Percentiles rank a stretch among this genome's conserved stretches.
Evolutionary conservation across 2,113 vertebrate genomes (phyloP).

Genomic region (Pelvicachromis taeniatus): DNA sequence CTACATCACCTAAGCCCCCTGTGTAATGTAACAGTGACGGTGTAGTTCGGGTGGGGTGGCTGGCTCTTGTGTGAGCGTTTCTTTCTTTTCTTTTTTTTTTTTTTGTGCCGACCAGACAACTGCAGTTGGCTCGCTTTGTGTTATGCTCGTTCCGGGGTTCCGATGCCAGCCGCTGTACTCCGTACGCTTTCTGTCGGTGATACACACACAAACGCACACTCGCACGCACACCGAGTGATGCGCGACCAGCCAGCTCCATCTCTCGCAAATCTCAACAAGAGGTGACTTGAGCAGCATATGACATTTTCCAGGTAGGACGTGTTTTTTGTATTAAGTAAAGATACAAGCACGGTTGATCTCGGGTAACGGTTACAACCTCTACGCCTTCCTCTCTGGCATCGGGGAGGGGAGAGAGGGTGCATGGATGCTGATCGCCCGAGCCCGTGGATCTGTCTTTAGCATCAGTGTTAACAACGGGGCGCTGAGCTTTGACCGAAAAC

Average conservation of each 20-base stretch:
- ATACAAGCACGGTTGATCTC: background rate
- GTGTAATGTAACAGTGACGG: background rate
- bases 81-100: background rate
- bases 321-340: background rate
- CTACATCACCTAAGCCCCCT: background rate
- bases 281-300: conserved; percentile 35
- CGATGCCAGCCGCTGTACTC: conserved; percentile 3
- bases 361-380: background rate
- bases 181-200: conserved; percentile 24
- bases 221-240: conserved; percentile 31
- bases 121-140: conserved; percentile 43
- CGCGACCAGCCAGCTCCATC: conserved; percentile 23
- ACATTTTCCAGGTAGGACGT: conserved; percentile 42
- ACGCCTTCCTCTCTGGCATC: background rate
- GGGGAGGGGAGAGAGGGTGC: background rate
- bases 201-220: background rate
- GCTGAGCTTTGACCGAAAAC: conserved; percentile 1
- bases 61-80: background rate
- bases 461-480: conserved; percentile 27
- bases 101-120: conserved; percentile 34
- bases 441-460: conserved; percentile 26
- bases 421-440: conserved; percentile 36
- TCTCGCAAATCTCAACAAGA: background rate
- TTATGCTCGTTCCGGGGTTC: conserved; percentile 65
- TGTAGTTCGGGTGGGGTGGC: conserved; percentile 21